Percentiles rank a stretch among this genome's conserved stretches.
Evolutionary conservation across 2,888 invertebrate species (phyloP).

Genomic region (Frankliniella fusca): DNA sequence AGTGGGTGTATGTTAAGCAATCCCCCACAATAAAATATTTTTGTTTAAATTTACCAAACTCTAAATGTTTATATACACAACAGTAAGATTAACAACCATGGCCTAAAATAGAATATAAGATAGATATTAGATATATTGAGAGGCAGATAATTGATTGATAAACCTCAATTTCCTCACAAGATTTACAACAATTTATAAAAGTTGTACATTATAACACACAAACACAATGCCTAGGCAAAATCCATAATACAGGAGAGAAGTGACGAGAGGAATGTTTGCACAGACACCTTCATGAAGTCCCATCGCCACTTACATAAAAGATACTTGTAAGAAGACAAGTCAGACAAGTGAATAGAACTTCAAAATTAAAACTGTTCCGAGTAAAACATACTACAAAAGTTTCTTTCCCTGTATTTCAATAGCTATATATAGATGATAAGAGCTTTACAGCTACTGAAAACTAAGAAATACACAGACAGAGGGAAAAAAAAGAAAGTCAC

Average conservation of each 20-base stretch:
- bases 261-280: slow-evolving; percentile 20
- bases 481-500: background rate
- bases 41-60: background rate
- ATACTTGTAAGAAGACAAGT: slow-evolving; percentile 18
- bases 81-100: slow-evolving; percentile 22
- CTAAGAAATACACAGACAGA: background rate
- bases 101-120: slow-evolving; percentile 21
- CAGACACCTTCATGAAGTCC: background rate
- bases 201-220: slow-evolving; percentile 11
- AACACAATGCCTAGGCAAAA: background rate
- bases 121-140: background rate
- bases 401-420: background rate
- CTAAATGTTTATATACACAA: slow-evolving; percentile 12
- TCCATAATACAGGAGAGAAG: background rate
- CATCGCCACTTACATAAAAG: slow-evolving; percentile 10
- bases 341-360: slow-evolving; percentile 20
- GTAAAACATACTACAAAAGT: slow-evolving; percentile 14
- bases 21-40: background rate
- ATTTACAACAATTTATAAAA: background rate
- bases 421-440: background rate
- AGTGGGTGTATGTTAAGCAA: background rate
- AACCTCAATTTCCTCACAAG: background rate
- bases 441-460: background rate
- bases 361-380: background rate
- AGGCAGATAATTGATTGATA: slow-evolving; percentile 14